A percentile compares a stretch with the other conserved stretches of the same genome.
phyloP scores from a whole-genome alignment of 2,113 vertebrate species.

The Corythornis madagascariensis region DNA sequence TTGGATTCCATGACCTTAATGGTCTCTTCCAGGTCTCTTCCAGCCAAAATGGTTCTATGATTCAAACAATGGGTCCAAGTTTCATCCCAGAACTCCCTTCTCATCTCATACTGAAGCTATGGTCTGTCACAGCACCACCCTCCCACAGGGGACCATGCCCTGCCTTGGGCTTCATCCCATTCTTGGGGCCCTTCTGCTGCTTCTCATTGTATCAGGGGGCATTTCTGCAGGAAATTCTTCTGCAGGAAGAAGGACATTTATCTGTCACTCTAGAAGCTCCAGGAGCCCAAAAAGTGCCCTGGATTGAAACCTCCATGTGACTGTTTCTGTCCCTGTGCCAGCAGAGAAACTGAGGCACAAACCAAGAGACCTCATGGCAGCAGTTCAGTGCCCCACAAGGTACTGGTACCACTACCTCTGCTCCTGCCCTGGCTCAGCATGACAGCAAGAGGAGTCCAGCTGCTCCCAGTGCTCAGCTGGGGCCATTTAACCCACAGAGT shows the following conservation, averaged over 20 bases:
- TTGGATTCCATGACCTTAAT: not conserved
- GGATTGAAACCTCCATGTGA: fast-evolving
- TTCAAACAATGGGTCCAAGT: not conserved
- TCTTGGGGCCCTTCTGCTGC: not conserved
- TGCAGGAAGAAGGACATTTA: not conserved
- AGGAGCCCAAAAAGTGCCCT: not conserved
- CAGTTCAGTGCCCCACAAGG: fast-evolving
- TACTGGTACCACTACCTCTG: not conserved
- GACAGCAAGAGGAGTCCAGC: fast-evolving
- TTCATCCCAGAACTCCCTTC: not conserved
- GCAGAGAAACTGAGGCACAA: not conserved
- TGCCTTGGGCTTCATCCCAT: not conserved
- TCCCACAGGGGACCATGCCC: no score
- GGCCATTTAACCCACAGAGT: not conserved
- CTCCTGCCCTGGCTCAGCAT: not conserved
- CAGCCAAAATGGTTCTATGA: not conserved
- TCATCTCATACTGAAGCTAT: fast-evolving
- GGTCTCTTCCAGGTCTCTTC: not conserved
- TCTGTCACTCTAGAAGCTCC: not conserved
- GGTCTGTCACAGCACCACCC: fast-evolving
- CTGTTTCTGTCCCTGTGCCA: not conserved
- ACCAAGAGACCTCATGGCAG: fast-evolving
- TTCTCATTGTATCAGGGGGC: fast-evolving
- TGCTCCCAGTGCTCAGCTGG: not conserved
- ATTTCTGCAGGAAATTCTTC: not conserved